Conservation (phyloP, 2,888 invertebrate genomes). For the Nemapogon koenigi region DNA sequence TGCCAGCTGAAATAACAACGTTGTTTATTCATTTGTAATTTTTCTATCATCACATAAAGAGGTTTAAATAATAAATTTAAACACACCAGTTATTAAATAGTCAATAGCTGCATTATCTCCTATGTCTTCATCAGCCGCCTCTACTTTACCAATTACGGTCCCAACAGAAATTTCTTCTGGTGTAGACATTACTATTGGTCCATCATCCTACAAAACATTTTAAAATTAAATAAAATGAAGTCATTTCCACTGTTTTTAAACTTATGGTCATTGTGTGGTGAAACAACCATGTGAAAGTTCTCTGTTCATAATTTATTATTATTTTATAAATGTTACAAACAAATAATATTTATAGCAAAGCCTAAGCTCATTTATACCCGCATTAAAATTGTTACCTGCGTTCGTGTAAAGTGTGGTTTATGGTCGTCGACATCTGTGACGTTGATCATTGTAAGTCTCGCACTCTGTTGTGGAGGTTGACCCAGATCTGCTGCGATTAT, state of each 20-base stretch:
- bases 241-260: background rate
- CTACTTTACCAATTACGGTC: constrained; percentile 70
- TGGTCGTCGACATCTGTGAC: constrained; percentile 82
- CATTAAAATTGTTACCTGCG: constrained; percentile 52
- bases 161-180: constrained; percentile 73
- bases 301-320: background rate
- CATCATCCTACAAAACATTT: constrained; percentile 57
- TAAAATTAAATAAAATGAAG: background rate
- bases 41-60: background rate
- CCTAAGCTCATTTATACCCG: background rate
- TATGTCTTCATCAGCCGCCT: constrained; percentile 77
- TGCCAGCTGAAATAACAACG: constrained; percentile 61
- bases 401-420: constrained; percentile 73
- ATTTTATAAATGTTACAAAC: background rate
- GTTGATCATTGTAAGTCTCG: constrained; percentile 71
- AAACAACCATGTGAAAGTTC: background rate
- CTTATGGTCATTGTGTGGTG: background rate
- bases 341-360: background rate
- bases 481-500: constrained; percentile 82
- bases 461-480: constrained; percentile 76
- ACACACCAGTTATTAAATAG: constrained; percentile 70
- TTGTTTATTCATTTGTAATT: no score
- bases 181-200: constrained; percentile 67
- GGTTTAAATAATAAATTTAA: background rate
- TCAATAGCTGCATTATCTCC: constrained; percentile 78